Percentiles rank a stretch among this genome's conserved stretches.
phyloP scores from a whole-genome alignment of 2,113 vertebrate genomes.

The Coreoperca whiteheadi region DNA sequence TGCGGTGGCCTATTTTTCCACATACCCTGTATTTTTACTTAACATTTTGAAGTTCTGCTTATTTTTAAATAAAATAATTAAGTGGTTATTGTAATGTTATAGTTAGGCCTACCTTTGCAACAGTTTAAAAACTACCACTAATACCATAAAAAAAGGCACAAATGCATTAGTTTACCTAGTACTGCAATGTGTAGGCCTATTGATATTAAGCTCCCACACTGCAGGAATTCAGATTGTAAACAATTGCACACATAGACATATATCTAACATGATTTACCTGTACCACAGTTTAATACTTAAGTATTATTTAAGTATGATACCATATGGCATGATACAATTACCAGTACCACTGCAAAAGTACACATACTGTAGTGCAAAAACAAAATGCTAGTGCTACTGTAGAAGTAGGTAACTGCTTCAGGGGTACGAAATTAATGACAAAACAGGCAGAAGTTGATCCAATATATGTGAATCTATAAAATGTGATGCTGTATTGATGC shows the following conservation, averaged over 20 bases:
- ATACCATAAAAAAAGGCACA: background rate
- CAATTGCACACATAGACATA: background rate
- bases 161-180: background rate
- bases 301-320: background rate
- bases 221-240: background rate
- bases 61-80: too few relatives aligned
- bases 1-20: background rate
- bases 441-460: background rate
- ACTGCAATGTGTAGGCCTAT: background rate
- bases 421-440: background rate
- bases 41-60: background rate
- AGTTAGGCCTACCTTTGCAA: background rate
- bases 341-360: background rate
- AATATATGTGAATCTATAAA: background rate
- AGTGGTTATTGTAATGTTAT: background rate
- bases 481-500: background rate
- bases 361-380: background rate
- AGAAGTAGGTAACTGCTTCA: background rate
- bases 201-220: background rate
- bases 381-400: background rate
- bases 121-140: background rate
- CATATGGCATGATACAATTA: background rate
- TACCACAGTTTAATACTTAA: background rate
- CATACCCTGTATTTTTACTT: background rate
- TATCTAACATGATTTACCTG: too few relatives aligned